These are phyloP conservation scores for Forbesichthys agassizii DNA, from an alignment of 2,113 vertebrate genomes.

Conservation along the genomic window DNA sequence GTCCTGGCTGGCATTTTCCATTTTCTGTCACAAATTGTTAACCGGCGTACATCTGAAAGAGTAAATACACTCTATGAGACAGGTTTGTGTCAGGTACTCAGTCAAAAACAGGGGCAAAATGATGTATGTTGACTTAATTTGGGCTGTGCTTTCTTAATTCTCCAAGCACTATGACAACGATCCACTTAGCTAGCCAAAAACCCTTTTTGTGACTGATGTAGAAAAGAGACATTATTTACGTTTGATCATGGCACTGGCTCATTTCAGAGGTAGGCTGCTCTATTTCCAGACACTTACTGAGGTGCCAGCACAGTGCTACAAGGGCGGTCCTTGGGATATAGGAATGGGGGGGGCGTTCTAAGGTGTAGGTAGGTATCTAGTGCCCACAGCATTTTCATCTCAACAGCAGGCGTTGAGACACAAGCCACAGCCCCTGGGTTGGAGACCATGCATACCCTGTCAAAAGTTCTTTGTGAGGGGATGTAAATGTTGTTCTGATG, in stretches of 20 bases:
- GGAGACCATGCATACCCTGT: slow-evolving; percentile 73
- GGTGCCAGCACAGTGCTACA: slow-evolving; percentile 68
- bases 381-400: slow-evolving; percentile 57
- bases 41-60: neutral
- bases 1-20: slow-evolving; percentile 21
- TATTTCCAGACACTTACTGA: slow-evolving; percentile 56
- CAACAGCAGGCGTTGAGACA: slow-evolving; percentile 29
- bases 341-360: slow-evolving; percentile 23
- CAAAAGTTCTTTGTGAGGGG: slow-evolving; percentile 57
- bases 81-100: slow-evolving; percentile 15
- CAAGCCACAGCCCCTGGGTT: slow-evolving; percentile 35
- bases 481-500: slow-evolving; percentile 66
- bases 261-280: slow-evolving; percentile 55
- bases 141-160: slow-evolving; percentile 45
- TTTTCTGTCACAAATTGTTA: slow-evolving; percentile 12
- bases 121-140: slow-evolving; percentile 6
- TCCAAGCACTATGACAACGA: slow-evolving; percentile 43
- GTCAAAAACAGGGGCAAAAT: slow-evolving; percentile 8
- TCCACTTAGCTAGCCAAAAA: slow-evolving; percentile 32
- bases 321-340: slow-evolving; percentile 60
- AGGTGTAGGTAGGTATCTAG: slow-evolving; percentile 55
- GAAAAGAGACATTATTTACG: slow-evolving; percentile 31
- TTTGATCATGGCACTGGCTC: slow-evolving; percentile 49
- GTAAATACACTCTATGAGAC: neutral
- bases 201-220: slow-evolving; percentile 21